Percentiles rank a stretch among this genome's conserved stretches.
Evolutionary conservation across 2,888 invertebrate genomes (phyloP).

Genomic region (Yponomeuta sedellus): DNA sequence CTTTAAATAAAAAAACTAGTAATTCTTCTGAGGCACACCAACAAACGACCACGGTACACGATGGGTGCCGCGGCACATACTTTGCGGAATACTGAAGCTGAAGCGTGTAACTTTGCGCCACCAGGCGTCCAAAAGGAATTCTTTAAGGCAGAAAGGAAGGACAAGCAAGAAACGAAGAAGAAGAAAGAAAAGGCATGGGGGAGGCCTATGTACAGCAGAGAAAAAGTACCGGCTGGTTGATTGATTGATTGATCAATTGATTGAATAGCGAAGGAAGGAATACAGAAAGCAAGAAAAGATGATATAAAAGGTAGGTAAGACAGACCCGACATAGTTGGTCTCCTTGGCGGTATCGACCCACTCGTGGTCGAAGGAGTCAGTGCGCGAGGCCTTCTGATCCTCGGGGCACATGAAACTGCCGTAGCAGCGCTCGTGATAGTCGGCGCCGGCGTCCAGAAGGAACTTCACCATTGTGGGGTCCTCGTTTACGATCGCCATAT

Average conservation of each 20-base stretch:
- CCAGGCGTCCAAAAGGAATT: too few species aligned
- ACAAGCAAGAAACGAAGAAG: not conserved
- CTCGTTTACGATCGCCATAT: conserved; percentile 98
- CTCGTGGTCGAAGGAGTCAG: conserved; percentile 93
- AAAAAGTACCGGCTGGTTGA: too few species aligned
- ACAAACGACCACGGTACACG: too few species aligned
- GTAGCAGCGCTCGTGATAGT: conserved; percentile 94
- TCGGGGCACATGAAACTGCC: conserved; percentile 99
- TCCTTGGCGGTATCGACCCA: conserved; percentile 88
- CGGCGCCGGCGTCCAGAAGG: conserved; percentile 91
- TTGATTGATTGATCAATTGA: too few species aligned
- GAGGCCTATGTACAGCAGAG: not conserved
- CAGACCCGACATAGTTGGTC: conserved; percentile 90
- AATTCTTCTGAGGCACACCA: too few species aligned
- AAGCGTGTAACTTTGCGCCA: too few species aligned
- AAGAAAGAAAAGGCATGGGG: not conserved
- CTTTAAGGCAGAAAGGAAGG: too few species aligned
- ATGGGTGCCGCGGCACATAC: too few species aligned
- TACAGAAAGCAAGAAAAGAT: not conserved
- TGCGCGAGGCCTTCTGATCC: conserved; percentile 94
- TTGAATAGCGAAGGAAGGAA: too few species aligned
- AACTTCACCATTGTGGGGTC: conserved; percentile 98
- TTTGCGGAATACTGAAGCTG: too few species aligned
- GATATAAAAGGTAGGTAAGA: not conserved
- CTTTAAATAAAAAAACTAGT: too few species aligned